A percentile compares a stretch with the other conserved stretches of the same genome.
phyloP scores from a whole-genome alignment of 2,888 invertebrate genomes.

The Labia minor region DNA sequence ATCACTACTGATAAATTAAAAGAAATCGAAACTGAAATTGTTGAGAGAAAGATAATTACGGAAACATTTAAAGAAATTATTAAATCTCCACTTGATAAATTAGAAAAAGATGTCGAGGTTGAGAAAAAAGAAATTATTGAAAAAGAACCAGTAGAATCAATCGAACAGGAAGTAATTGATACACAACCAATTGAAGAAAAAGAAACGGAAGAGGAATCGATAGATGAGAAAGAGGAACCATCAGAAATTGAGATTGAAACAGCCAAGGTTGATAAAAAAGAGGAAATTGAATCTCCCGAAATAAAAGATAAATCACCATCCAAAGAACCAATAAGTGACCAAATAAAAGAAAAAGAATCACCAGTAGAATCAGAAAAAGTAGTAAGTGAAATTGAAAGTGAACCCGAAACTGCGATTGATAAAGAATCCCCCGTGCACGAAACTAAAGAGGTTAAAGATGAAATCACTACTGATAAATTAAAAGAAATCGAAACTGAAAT shows the following conservation, averaged over 20 bases:
- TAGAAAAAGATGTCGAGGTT: background rate
- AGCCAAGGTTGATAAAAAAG: slow-evolving; percentile 19
- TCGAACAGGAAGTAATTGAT: background rate
- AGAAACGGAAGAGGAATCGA: slow-evolving; percentile 23
- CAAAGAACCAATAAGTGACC: too few relatives aligned
- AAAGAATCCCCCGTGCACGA: too few relatives aligned
- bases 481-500: slow-evolving; percentile 24
- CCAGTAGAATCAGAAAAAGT: too few relatives aligned
- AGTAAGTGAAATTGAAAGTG: too few relatives aligned
- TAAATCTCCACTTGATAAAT: background rate
- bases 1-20: background rate
- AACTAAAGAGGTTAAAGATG: slow-evolving; percentile 21
- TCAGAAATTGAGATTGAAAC: slow-evolving; percentile 22
- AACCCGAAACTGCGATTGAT: too few relatives aligned
- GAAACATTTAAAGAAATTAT: background rate
- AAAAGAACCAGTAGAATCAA: background rate
- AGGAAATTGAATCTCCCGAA: too few relatives aligned
- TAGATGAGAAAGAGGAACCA: slow-evolving; percentile 23
- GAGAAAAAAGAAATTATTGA: background rate
- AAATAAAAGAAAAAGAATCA: too few relatives aligned
- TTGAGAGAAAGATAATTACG: background rate
- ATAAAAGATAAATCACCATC: too few relatives aligned
- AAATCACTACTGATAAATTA: slow-evolving; percentile 25
- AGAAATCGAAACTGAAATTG: background rate
- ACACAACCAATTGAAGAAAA: background rate